phyloP scores from a whole-genome alignment of 2,888 invertebrate genomes.

The Orthonevra nobilis region DNA sequence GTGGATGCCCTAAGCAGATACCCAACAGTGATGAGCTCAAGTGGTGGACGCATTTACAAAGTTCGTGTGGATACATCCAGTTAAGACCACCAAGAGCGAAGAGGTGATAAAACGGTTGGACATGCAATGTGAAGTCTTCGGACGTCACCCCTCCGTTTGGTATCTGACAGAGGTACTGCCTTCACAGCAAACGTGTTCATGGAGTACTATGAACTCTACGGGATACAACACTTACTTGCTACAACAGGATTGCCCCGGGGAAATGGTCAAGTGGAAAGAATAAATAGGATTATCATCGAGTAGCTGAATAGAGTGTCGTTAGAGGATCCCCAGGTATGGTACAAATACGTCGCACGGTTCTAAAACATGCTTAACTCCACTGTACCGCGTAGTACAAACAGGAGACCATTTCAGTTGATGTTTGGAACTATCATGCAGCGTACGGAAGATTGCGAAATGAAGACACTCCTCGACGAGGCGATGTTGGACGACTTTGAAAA shows the following conservation, averaged over 20 bases:
- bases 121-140: constrained; percentile 20
- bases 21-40: no score
- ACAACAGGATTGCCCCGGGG: constrained; percentile 40
- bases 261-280: constrained; percentile 21
- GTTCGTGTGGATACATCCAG: neutral
- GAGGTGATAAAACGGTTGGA: neutral
- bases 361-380: constrained; percentile 18
- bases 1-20: no score
- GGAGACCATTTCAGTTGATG: constrained; percentile 14
- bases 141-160: constrained; percentile 28
- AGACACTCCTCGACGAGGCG: neutral
- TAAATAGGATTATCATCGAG: constrained; percentile 5
- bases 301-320: neutral
- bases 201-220: constrained; percentile 14
- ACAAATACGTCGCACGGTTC: constrained; percentile 6
- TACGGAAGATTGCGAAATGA: neutral
- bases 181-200: constrained; percentile 44
- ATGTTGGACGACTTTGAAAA: neutral
- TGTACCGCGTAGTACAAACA: neutral
- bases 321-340: neutral
- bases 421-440: constrained; percentile 1
- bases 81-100: no score
- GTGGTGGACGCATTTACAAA: neutral
- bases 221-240: constrained; percentile 12
- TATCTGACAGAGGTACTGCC: constrained; percentile 45